Conservation (phyloP, 2,888 invertebrate species). For the Biston stratarius region DNA sequence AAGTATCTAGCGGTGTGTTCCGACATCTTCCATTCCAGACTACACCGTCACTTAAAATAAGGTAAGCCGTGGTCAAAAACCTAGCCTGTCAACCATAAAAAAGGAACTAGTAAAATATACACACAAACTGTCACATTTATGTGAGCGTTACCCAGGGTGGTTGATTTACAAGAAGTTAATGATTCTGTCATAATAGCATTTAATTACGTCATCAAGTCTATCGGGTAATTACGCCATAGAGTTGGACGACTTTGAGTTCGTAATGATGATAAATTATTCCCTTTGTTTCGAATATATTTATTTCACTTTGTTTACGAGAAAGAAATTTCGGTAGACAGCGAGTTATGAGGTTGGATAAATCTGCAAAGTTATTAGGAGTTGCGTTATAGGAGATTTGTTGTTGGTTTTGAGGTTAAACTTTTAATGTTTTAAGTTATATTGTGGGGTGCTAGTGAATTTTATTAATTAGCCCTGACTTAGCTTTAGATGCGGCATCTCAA, state of each 20-base stretch:
- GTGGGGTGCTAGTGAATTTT: too few species aligned
- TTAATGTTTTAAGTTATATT: not conserved
- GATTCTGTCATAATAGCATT: slow-evolving; percentile 7
- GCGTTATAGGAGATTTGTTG: not conserved
- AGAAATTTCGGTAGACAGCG: slow-evolving; percentile 3
- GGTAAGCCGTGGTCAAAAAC: too few species aligned
- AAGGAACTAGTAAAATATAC: too few species aligned
- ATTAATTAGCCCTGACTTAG: too few species aligned
- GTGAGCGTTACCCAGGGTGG: not conserved
- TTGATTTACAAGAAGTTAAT: slow-evolving; percentile 27
- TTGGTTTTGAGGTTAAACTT: not conserved
- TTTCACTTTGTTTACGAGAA: slow-evolving; percentile 17
- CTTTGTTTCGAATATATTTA: slow-evolving; percentile 20
- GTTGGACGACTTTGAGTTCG: not conserved
- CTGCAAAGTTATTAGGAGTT: slow-evolving; percentile 6
- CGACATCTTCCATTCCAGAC: too few species aligned
- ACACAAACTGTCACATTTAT: not conserved
- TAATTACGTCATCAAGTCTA: slow-evolving; percentile 19
- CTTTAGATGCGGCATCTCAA: too few species aligned
- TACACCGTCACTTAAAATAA: too few species aligned
- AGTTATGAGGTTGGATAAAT: slow-evolving; percentile 15
- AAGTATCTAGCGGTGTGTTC: too few species aligned
- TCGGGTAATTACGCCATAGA: slow-evolving; percentile 14
- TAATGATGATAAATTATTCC: slow-evolving; percentile 32
- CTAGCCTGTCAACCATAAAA: too few species aligned